phyloP scores from a whole-genome alignment of 1,140 invertebrate species.

The Solenopsis fugax region DNA sequence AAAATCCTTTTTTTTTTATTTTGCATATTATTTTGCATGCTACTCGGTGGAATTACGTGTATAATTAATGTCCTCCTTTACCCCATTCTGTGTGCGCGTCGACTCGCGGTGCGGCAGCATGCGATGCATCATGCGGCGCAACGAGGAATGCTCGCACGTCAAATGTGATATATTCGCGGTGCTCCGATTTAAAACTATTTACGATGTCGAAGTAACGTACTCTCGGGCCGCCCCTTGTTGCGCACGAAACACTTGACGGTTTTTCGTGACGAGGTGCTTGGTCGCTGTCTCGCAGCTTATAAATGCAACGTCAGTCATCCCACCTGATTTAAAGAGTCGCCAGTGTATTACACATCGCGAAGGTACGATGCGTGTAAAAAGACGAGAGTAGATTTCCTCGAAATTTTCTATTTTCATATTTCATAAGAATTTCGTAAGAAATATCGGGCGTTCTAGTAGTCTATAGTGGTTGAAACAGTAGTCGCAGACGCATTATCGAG shows the following conservation, averaged over 20 bases:
- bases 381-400: not conserved
- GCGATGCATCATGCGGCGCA: conserved; percentile 74
- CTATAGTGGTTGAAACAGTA: not conserved
- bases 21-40: conserved; percentile 18
- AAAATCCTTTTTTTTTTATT: not conserved
- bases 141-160: conserved; percentile 73
- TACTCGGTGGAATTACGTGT: not conserved
- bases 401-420: conserved; percentile 23
- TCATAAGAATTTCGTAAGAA: not conserved
- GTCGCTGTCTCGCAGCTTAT: conserved; percentile 53
- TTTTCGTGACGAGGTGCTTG: conserved; percentile 26
- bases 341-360: not conserved
- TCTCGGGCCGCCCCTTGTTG: conserved; percentile 40
- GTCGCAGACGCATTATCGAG: not conserved
- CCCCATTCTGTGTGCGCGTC: not conserved
- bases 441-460: not conserved
- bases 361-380: not conserved
- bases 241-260: conserved; percentile 46
- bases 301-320: conserved; percentile 63
- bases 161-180: conserved; percentile 79
- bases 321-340: conserved; percentile 44
- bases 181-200: conserved; percentile 76
- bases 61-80: conserved; percentile 60
- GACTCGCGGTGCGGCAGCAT: conserved; percentile 60
- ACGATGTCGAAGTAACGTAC: conserved; percentile 43